Base-by-base conservation (phyloP, 2,888 invertebrate genomes). In the Lasioglossum marginatum region DNA sequence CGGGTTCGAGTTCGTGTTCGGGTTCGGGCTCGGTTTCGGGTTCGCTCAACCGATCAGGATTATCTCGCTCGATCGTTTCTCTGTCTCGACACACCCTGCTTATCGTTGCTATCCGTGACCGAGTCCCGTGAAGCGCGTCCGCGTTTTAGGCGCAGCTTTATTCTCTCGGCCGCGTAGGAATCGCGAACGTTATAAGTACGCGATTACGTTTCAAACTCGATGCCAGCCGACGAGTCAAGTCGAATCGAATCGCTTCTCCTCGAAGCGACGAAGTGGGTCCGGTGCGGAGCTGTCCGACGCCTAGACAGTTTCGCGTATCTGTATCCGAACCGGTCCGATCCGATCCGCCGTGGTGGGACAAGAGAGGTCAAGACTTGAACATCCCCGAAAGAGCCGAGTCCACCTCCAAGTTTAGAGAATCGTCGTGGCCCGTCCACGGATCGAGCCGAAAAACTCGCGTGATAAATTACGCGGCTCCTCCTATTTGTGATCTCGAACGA, bases 1-100 rank as follows among this genome's bases (percentile, higher is more conserved):
- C 57, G 57, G 57, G 57, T n/a, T n/a, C 57, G 57, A 79, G 87
- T 90, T 91, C 89, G 90, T 89, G 90, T 88, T 91, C 89, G 75
- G 34, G 31, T 31, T 63, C 31, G 31, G 31, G 31, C 6, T 63
- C 27, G 60, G 4, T 14, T 60, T 60, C 60, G 27, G 1, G 27
- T 60, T 31, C 63, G 63, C 63, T 76, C 71, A 19, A 74, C 74
- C 77, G 74, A 76, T 75, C 80, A 45, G 66, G 48, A 60, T 52
- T 16, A 52, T 71, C 83, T 81, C 79, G 83, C 88, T 88, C 91
- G 91, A 92, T 92, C 91, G 89, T 40, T 63, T 63, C 63, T 31
- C 63, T n/a, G n/a, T 31, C 31, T 5, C 31, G 31, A 16, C 27
- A 63, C 63, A 31, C 27, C 63, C 63, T 27, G 63, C 63, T 63